A percentile compares a stretch with the other conserved stretches of the same genome.
Conservation (phyloP, 2,113 vertebrate genomes). For the Callorhinus ursinus region DNA sequence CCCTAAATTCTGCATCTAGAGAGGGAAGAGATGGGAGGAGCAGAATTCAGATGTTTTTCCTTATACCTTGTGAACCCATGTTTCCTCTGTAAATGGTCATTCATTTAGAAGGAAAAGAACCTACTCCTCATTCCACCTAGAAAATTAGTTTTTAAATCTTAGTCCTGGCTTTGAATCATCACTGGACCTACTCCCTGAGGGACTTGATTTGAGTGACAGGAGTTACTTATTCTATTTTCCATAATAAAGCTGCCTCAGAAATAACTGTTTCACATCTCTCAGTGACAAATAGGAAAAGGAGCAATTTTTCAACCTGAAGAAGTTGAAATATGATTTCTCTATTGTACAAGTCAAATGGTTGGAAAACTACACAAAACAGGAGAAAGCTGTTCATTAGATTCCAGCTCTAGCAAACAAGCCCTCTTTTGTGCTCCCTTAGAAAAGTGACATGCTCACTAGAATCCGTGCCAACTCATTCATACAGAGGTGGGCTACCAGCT, state of each 20-base stretch:
- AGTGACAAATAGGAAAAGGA: constrained; percentile 66
- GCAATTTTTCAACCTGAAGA: constrained; percentile 71
- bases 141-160: constrained; percentile 77
- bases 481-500: background rate
- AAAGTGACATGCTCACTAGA: constrained; percentile 59
- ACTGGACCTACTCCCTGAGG: constrained; percentile 31
- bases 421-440: constrained; percentile 50
- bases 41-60: background rate
- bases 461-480: background rate
- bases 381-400: constrained; percentile 72
- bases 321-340: constrained; percentile 73
- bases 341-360: constrained; percentile 56
- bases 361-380: constrained; percentile 60
- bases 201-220: constrained; percentile 62
- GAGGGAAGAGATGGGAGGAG: background rate
- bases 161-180: constrained; percentile 51
- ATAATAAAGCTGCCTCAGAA: constrained; percentile 73
- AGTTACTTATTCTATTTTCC: constrained; percentile 73
- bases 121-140: constrained; percentile 49
- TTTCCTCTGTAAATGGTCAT: constrained; percentile 33
- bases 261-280: constrained; percentile 63
- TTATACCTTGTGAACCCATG: background rate
- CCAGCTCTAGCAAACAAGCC: constrained; percentile 57
- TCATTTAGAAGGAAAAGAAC: constrained; percentile 47
- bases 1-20: background rate